Base-by-base conservation (phyloP, 2,888 invertebrate species). In the Quadriops clusia region DNA sequence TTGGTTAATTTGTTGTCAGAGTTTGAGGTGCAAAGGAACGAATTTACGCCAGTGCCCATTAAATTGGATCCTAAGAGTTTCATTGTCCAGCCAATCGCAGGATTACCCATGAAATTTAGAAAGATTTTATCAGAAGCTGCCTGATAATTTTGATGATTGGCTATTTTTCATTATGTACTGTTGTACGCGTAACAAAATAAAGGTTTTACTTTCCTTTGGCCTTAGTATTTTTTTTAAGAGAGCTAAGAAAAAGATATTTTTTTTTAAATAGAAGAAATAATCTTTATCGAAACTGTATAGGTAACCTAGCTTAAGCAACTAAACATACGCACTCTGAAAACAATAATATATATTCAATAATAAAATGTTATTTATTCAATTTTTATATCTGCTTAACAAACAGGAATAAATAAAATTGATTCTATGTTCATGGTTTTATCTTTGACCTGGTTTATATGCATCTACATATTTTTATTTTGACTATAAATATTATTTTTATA, bases 31-130 rank as follows among this genome's bases (percentile, higher is more conserved):
- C 45, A 51, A 31, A 40, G 29, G 30, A 49, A 46, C 18, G 37
- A 43, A 6, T 41, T 46, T 17, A 58, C 56, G 1, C 53, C 51
- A 18, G 40, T 45, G 20, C 53, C 51, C 1, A 33, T 57, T 9
- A 25, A 42, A 5, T 42, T 53, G 24, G 48, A 55, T 37, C 44
- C 54, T 5, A 53, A 46, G 38, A 50, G 51, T 12, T 53, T 56
- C 6, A 48, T 55, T 23, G 45, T 57, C 33, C 46, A 48, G 33
- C 50, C 57, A 3, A 33, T 45, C 8, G 34, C 45, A 29, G 57
- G 54, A 20, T 37, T 58, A 8, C 48, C 47, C 7, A 43, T 57
- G 42, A 44, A 36, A 31, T 45, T 57, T 24, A 45, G n/a, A n/a
- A n/a, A n/a, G n/a, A n/a, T n/a, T n/a, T n/a, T n/a, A n/a, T n/a